Evolutionary conservation across 30 jellyfish, hydroid and myxozoan species (phyloP).

Genomic region (Cassiopea xamachana): DNA sequence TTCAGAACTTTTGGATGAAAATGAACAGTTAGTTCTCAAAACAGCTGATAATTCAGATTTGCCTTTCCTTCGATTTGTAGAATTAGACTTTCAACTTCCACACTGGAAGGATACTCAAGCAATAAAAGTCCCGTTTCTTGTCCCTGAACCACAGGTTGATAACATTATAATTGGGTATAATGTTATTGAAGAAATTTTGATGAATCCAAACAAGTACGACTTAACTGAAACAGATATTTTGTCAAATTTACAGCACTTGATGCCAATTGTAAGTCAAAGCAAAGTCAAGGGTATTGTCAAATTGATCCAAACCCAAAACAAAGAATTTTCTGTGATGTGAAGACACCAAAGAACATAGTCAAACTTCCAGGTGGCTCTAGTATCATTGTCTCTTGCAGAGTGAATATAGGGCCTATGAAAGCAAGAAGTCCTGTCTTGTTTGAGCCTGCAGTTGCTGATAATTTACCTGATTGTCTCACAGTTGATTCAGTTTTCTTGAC

Average conservation of each 20-base stretch:
- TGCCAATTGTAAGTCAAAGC: background rate
- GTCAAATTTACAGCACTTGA: background rate
- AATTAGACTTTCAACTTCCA: background rate
- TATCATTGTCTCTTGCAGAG: constrained; percentile 19
- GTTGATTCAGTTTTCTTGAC: constrained; percentile 14
- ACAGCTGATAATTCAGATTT: constrained; percentile 21
- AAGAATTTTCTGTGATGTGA: constrained; percentile 13
- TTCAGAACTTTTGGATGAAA: constrained; percentile 13
- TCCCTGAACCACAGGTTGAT: background rate
- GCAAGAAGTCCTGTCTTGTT: constrained; percentile 3
- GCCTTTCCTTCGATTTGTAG: constrained; percentile 39
- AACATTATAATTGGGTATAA: constrained; percentile 24
- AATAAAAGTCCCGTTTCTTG: constrained; percentile 36
- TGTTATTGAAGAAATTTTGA: constrained; percentile 32
- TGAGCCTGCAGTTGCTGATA: constrained; percentile 11
- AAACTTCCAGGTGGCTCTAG: constrained; percentile 19
- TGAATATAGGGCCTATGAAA: constrained; percentile 25
- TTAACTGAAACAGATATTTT: background rate
- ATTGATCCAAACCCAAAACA: constrained; percentile 8
- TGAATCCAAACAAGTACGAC: background rate
- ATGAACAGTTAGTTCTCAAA: background rate
- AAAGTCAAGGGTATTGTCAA: background rate
- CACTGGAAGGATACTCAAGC: background rate
- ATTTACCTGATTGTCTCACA: background rate
- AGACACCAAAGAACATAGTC: constrained; percentile 5